Evolutionary conservation across 2,113 vertebrate genomes (phyloP).

Genomic region (Otolemur garnettii): DNA sequence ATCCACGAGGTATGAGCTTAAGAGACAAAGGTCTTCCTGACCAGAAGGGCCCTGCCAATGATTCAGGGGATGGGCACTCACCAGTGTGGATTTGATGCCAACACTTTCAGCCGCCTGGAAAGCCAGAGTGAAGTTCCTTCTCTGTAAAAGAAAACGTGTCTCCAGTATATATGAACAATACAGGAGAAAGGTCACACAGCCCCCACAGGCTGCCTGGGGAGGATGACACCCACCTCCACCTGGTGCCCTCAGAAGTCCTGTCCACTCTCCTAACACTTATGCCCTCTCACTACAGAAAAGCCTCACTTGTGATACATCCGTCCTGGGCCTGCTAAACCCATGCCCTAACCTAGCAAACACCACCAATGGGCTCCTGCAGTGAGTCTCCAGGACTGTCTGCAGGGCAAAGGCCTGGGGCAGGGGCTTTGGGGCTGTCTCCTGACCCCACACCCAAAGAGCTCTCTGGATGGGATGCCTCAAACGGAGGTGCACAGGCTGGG

Average conservation of each 20-base stretch:
- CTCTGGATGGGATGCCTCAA: neutral
- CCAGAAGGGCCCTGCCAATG: neutral
- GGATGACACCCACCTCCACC: neutral
- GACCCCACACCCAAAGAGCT: neutral
- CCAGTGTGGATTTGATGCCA: conserved; percentile 98
- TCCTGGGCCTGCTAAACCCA: neutral
- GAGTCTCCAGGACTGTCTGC: neutral
- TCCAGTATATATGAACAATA: neutral
- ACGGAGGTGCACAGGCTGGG: neutral
- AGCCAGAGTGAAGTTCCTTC: conserved; percentile 97
- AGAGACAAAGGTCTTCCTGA: neutral
- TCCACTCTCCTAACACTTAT: accelerated
- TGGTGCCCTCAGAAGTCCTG: neutral
- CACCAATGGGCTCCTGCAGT: accelerated
- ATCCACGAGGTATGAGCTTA: neutral
- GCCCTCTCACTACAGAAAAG: neutral
- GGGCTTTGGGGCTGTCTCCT: neutral
- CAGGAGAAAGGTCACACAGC: neutral
- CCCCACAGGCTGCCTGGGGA: neutral
- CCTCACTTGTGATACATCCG: neutral
- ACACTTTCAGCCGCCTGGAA: conserved; percentile 99
- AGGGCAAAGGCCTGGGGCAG: neutral
- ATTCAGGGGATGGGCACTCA: conserved; percentile 83
- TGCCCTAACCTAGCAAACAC: neutral
- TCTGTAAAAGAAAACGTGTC: conserved; percentile 85